Base-by-base conservation (phyloP, 2,888 invertebrate species). In the Polietes domitor region DNA sequence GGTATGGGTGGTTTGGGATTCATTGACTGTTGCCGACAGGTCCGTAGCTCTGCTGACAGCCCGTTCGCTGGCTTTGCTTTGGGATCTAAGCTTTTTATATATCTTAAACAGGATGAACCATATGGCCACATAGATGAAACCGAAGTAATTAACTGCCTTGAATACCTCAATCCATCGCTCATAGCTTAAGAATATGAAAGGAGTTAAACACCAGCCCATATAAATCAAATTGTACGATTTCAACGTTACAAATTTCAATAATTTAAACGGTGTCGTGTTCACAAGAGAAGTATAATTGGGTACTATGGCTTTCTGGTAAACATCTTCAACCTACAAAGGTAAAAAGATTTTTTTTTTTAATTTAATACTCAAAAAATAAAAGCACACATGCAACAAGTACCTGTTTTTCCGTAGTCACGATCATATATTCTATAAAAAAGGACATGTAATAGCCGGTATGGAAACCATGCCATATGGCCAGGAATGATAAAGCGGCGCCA, bases 381-480 rank as follows among this genome's bases (percentile, higher is more conserved):
- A 61, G 37, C 21, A 82, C 21, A n/a, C 32, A 43, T 43, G 12
- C 43, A 63, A 55, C 21, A 61, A 21, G 94, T 91, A 96, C 96
- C 89, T 97, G 96, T 92, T 96, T 96, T 89, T 98, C 98, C 89
- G 96, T 94, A 85, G 94, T 94, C 91, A 98, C 96, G 41, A 97
- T 95, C 41, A 97, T 92, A 90, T 98, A 98, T 90, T 99, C 99
- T 92, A 98, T 95, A 79, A 97, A 94, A 93, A 99, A 99, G 63
- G 97, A 96, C 89, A 97, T 93, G 91, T 98, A 99, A 90, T 99
- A 99, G 0, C 99, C 99, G 10, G 96, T 95, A 90, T 98, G 96
- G 74, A 97, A 95, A 12, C 99, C 99, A 92, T 99, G 99, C 99
- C 99, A 99, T 0, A 98, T 89, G 0, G 99, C 98, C 50, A 99